Conservation (phyloP, 2,113 vertebrate genomes). For the Sceloporus undulatus region DNA sequence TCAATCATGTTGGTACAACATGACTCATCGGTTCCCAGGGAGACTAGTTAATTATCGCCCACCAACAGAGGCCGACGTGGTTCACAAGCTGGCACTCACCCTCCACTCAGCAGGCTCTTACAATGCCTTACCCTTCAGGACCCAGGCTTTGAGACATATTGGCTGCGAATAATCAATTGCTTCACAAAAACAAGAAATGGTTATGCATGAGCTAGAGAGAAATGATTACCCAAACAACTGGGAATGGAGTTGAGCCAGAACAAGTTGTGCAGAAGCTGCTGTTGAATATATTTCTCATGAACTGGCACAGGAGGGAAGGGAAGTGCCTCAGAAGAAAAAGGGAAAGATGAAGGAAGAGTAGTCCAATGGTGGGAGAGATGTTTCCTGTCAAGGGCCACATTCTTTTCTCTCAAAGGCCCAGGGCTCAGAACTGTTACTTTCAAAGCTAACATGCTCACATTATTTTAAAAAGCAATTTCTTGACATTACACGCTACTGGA, state of each 20-base stretch:
- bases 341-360: too few relatives aligned
- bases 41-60: slow-evolving; percentile 25
- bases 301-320: neutral
- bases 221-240: neutral
- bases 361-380: neutral
- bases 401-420: neutral
- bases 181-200: slow-evolving; percentile 13
- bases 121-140: neutral
- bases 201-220: slow-evolving; percentile 4
- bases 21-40: neutral
- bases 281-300: neutral
- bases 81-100: slow-evolving; percentile 19
- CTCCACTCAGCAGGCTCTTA: slow-evolving; percentile 14
- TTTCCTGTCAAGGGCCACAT: neutral
- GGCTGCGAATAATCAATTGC: slow-evolving; percentile 8
- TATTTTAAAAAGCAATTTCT: too few relatives aligned
- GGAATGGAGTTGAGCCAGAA: neutral
- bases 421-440: neutral
- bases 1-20: slow-evolving; percentile 10
- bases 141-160: slow-evolving; percentile 3
- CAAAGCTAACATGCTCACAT: too few relatives aligned
- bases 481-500: too few relatives aligned
- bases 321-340: neutral
- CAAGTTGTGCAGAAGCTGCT: neutral
- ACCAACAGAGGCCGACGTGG: neutral